Base-by-base conservation (phyloP, 1,140 invertebrate genomes). In the Pseudomyrmex flavicornis region DNA sequence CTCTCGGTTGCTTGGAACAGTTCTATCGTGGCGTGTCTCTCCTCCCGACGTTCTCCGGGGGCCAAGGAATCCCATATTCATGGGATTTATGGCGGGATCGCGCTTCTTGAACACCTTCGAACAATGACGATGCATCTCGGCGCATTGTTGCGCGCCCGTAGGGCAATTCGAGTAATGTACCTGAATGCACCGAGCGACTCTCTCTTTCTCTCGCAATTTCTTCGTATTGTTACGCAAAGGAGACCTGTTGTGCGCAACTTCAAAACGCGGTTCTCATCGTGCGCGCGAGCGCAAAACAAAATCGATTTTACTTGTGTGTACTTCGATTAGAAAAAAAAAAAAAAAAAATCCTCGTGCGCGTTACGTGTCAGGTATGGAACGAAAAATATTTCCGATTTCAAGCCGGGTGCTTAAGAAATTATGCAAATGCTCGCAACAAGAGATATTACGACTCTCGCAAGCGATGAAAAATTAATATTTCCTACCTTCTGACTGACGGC, bases 401-500 rank as follows among this genome's bases (percentile, higher is more conserved):
- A 20, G 26, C 35, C 8, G 1, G 15, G 4, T 46, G 15, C 9
- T 58, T 4, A 0, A 22, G 46, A 48, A 58, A 69, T 69, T n/a
- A 58, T 10, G 7, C 44, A 12, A 26, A 2, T 26, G 2, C 1
- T 46, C 35, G 2, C 17, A 12, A 69, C 4, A 50, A 56, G 1
- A 26, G 3, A 12, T 58, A 22, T 58, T 56, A 58, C 7, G 17
- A 12, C 35, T 35, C 35, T 35, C 17, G 5, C 1, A 54, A 54
- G 26, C 46, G 9, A 48, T 15, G 8, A 20, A 46, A 12, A 26
- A 59, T 4, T 65, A 65, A 54, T 44, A 66, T 56, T 46, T 70
- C 86, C 89, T 79, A 93, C 92, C 92, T 85, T 92, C 90, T 50
- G 91, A 92, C 73, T 90, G 89, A 44, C 61, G 85, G 83, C 91